phyloP scores from a whole-genome alignment of 2,113 vertebrate species.

The Hemicordylus capensis region DNA sequence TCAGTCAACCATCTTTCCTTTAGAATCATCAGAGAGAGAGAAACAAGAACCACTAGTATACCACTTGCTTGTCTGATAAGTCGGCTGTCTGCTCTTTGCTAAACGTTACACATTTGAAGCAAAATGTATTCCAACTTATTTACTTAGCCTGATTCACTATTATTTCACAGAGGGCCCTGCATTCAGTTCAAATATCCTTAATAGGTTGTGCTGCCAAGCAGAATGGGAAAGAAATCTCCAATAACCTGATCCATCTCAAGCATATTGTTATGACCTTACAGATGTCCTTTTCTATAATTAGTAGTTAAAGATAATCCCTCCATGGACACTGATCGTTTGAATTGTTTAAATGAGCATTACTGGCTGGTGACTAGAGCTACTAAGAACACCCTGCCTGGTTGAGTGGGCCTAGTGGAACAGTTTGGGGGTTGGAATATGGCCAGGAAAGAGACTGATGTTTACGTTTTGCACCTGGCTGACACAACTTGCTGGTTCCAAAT shows the following conservation, averaged over 20 bases:
- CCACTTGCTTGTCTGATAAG: neutral
- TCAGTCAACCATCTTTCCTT: neutral
- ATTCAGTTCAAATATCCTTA: neutral
- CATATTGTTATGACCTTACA: neutral
- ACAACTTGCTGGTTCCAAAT: neutral
- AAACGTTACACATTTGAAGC: neutral
- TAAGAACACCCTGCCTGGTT: neutral
- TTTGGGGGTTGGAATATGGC: neutral
- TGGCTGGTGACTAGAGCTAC: neutral
- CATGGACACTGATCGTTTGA: neutral
- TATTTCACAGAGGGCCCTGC: neutral
- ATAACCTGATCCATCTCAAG: neutral
- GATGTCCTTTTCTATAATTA: neutral
- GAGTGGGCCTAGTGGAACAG: neutral
- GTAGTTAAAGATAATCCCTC: neutral
- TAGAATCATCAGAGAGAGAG: too few relatives aligned
- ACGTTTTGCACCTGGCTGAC: neutral
- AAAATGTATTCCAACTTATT: neutral
- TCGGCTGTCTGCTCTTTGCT: neutral
- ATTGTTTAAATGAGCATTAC: neutral
- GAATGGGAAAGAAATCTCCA: neutral
- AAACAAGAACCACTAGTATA: neutral
- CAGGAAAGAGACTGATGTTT: neutral
- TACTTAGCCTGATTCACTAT: neutral
- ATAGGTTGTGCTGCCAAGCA: neutral